Conservation (phyloP, 1,140 invertebrate genomes). For the Drosophila willistoni region DNA sequence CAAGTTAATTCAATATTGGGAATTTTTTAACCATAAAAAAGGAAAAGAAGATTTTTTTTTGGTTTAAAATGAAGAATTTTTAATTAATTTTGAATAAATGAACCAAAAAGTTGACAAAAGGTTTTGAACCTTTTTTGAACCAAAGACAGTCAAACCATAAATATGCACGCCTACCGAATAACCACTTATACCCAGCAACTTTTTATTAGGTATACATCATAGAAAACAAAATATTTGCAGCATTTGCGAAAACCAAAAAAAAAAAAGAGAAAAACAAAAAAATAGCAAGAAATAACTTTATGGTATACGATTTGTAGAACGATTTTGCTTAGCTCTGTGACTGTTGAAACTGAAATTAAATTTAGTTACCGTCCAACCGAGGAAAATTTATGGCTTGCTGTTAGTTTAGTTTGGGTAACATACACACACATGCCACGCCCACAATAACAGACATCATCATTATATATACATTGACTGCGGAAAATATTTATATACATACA, state of each 20-base stretch:
- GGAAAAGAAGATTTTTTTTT: no score
- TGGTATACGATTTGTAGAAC: conserved; percentile 45
- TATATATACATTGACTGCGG: conserved; percentile 57
- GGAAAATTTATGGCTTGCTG: conserved; percentile 73
- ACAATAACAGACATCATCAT: conserved; percentile 46
- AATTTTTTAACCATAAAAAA: no score
- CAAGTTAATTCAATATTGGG: no score
- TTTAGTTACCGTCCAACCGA: conserved; percentile 45
- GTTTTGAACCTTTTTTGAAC: no score
- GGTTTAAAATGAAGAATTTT: no score
- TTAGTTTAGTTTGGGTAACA: conserved; percentile 61
- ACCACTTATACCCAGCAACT: not conserved
- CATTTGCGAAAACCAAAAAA: conserved; percentile 15
- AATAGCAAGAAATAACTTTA: conserved; percentile 36
- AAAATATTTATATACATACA: no score
- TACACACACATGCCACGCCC: conserved; percentile 22
- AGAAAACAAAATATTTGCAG: conserved; percentile 24
- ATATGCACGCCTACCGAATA: not conserved
- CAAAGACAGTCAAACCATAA: not conserved
- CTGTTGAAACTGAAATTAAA: conserved; percentile 62
- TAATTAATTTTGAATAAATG: no score
- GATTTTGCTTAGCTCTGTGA: conserved; percentile 44
- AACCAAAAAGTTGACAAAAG: no score
- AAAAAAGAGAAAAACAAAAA: conserved; percentile 12
- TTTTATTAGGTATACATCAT: not conserved